Percentiles rank a stretch among this genome's conserved stretches.
These are phyloP conservation scores for Stictonetta naevosa DNA, from an alignment of 2,113 vertebrate genomes.

Conservation along the genomic window DNA sequence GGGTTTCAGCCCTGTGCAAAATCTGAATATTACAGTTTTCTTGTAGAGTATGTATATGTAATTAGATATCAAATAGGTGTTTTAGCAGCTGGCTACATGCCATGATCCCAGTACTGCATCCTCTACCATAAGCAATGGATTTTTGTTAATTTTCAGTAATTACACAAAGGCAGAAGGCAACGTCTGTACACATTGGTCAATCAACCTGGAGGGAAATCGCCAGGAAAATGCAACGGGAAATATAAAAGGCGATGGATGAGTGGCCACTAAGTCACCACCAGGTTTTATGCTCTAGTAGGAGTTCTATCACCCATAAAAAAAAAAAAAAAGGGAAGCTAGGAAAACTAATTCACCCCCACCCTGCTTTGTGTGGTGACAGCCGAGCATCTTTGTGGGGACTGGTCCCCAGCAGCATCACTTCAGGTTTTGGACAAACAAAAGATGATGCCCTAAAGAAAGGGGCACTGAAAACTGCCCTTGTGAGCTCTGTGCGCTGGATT, in stretches of 20 bases:
- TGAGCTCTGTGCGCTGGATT: not conserved
- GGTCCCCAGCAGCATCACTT: not conserved
- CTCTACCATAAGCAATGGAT: not conserved
- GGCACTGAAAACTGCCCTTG: not conserved
- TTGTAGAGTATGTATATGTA: fast-evolving
- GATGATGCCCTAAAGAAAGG: not conserved
- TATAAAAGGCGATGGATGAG: not conserved
- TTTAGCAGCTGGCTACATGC: not conserved
- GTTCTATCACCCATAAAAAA: slow-evolving; percentile 63
- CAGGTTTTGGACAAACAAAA: not conserved
- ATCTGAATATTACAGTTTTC: fast-evolving
- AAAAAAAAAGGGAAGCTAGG: not conserved
- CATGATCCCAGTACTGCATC: not conserved
- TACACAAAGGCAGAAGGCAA: not conserved
- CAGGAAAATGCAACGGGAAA: not conserved
- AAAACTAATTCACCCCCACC: not conserved
- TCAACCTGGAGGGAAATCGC: not conserved
- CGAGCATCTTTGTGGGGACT: not conserved
- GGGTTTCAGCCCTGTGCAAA: not conserved
- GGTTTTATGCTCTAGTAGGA: slow-evolving; percentile 36
- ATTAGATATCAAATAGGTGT: not conserved
- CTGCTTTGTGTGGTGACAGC: not conserved
- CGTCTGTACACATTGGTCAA: fast-evolving
- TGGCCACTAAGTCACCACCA: not conserved
- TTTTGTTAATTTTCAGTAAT: not conserved